phyloP scores from a whole-genome alignment of 2,797 vertebrate species.

The Channa striata region DNA sequence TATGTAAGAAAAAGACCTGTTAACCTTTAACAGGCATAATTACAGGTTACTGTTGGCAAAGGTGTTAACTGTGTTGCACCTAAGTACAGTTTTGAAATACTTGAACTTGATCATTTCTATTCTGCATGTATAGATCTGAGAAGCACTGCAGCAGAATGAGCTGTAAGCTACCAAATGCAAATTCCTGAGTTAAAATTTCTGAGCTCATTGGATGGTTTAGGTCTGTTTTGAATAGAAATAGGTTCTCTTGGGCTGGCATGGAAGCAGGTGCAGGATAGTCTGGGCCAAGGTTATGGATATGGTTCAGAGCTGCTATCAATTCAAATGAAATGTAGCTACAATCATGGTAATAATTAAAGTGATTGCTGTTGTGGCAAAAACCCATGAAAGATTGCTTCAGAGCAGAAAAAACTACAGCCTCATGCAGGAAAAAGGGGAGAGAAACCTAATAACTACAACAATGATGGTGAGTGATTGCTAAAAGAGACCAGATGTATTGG shows the following conservation, averaged over 20 bases:
- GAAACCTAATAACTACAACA: slow-evolving; percentile 76
- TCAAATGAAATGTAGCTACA: slow-evolving; percentile 66
- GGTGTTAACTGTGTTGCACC: too few species aligned
- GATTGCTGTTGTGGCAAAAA: slow-evolving; percentile 63
- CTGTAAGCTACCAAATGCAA: background rate
- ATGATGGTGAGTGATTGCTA: slow-evolving; percentile 77
- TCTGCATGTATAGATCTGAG: too few species aligned
- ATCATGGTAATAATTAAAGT: slow-evolving; percentile 70
- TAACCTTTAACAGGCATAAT: background rate
- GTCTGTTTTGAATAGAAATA: slow-evolving; percentile 32
- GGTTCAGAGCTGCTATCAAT: slow-evolving; percentile 63
- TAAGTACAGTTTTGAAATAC: too few species aligned
- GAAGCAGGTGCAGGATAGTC: slow-evolving; percentile 59
- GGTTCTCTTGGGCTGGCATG: slow-evolving; percentile 33
- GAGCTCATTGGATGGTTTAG: slow-evolving; percentile 13
- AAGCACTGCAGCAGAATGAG: background rate
- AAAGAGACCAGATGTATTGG: slow-evolving; percentile 78
- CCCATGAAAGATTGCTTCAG: slow-evolving; percentile 58
- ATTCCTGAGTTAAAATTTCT: slow-evolving; percentile 23
- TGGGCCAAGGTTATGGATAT: slow-evolving; percentile 57
- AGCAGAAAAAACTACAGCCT: slow-evolving; percentile 46
- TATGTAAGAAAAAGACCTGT: too few species aligned
- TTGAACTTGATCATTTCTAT: background rate
- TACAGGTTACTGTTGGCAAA: background rate
- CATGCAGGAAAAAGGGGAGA: slow-evolving; percentile 33